These are phyloP conservation scores for Trissolcus japonicus DNA, from an alignment of 2,888 invertebrate genomes.

Conservation along the genomic window DNA sequence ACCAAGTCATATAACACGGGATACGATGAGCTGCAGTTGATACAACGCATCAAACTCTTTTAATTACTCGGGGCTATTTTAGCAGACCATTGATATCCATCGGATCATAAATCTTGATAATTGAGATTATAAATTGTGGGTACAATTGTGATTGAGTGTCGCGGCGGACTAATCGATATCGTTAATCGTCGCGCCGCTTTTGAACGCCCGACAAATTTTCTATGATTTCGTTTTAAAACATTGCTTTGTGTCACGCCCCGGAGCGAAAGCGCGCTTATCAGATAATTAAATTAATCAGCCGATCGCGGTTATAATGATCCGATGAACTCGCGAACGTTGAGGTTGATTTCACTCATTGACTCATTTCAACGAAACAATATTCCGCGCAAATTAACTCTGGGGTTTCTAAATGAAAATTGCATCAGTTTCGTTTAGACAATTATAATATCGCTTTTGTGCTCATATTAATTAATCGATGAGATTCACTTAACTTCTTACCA, in stretches of 20 bases:
- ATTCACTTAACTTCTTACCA: background rate
- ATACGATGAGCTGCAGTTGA: constrained; percentile 12
- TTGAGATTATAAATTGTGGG: constrained; percentile 14
- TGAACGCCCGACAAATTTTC: background rate
- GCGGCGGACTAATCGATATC: constrained; percentile 1
- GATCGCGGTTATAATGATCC: too few relatives aligned
- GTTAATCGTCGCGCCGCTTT: background rate
- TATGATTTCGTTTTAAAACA: constrained; percentile 3
- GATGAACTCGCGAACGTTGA: too few relatives aligned
- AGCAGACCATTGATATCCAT: constrained; percentile 1
- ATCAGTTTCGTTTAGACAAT: background rate
- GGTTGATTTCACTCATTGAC: too few relatives aligned
- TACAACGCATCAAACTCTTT: constrained; percentile 26
- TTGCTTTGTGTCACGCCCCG: too few relatives aligned
- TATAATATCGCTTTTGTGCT: background rate
- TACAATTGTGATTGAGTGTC: constrained; percentile 8
- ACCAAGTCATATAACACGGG: constrained; percentile 15
- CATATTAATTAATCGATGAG: background rate
- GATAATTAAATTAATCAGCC: too few relatives aligned
- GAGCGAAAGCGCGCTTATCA: too few relatives aligned
- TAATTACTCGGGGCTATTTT: constrained; percentile 19
- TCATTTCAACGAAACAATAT: too few relatives aligned
- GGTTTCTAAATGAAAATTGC: too few relatives aligned
- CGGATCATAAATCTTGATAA: constrained; percentile 17
- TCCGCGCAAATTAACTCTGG: too few relatives aligned